Conservation (phyloP, 2,113 vertebrate genomes). For the Proterorhinus semilunaris region DNA sequence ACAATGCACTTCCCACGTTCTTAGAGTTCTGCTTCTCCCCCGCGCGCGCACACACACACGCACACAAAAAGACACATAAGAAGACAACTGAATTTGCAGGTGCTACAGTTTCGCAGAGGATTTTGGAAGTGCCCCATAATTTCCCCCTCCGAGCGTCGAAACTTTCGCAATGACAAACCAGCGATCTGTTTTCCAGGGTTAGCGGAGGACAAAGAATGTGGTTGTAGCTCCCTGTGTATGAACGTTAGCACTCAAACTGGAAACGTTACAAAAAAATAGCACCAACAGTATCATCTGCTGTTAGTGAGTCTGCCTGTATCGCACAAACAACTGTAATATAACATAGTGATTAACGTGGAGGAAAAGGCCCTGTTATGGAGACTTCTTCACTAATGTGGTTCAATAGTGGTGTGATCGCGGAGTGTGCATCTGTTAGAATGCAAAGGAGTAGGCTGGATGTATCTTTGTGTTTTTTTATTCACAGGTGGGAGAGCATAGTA, state of each 20-base stretch:
- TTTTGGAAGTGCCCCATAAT: background rate
- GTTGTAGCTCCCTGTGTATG: background rate
- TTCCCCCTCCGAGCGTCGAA: background rate
- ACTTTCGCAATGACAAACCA: slow-evolving; percentile 3
- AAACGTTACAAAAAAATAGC: background rate
- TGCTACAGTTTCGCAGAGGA: background rate
- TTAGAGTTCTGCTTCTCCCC: background rate
- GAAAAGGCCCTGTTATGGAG: too few species aligned
- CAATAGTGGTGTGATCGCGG: too few species aligned
- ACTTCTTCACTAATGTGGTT: too few species aligned
- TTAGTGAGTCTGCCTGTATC: background rate
- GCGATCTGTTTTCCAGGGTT: background rate
- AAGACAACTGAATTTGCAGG: background rate
- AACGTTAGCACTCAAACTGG: background rate
- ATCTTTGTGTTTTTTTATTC: too few species aligned
- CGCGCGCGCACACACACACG: background rate
- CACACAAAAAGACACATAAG: background rate
- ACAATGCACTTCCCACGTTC: background rate
- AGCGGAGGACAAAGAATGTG: background rate
- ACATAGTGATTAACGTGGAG: background rate
- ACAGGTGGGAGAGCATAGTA: too few species aligned
- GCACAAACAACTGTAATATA: background rate
- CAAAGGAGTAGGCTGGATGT: too few species aligned
- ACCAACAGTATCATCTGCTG: background rate
- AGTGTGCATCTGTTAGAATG: too few species aligned